Evolutionary conservation across 2,888 invertebrate genomes (phyloP), one percentile per base, ranked within the genome.

Genomic region (Galerucella pusilla): DNA sequence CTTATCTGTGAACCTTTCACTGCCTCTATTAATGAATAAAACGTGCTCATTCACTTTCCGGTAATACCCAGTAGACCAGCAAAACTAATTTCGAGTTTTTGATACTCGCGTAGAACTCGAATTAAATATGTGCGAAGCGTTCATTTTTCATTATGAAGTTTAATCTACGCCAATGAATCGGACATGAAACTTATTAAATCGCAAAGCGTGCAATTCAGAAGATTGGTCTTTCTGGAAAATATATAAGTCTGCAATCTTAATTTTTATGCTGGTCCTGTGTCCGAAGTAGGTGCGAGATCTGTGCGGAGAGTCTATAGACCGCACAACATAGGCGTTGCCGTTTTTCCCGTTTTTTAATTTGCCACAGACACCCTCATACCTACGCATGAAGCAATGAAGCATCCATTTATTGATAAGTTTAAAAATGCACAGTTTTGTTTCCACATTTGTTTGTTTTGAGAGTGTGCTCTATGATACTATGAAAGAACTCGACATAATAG

Each of bases 171-270:
- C 74, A 79, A 79, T 77, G 77, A 76, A 74, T 73, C 76, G 77
- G 76, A 75, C 77, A 76, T 75, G 74, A 77, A 79, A 77, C 79
- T 77, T 79, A 79, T 79, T 79, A 79, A 79, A 79, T 76, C 79
- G 84, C 83, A 79, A 82, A 83, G 82, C 84, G 84, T 85, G 84
- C 85, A 83, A 81, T 83, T 81, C 81, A 78, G 81, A 79, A 85
- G 84, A 85, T 85, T 85, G 85, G 83, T 83, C 84, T 85, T 83
- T 84, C 80, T 82, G 83, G 85, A 84, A 84, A 84, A 72, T 83
- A 72, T 83, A 79, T 83, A 79, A 82, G 82, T 80, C 79, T 76
- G 76, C 74, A 65, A 45, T 65, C 81, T 84, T 84, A 82, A 84
- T 84, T 84, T 83, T 82, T 84, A 84, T 83, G 82, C 83, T 78